Evolutionary conservation across 2,888 invertebrate species (phyloP).

Genomic region (Apodemia duryi): DNA sequence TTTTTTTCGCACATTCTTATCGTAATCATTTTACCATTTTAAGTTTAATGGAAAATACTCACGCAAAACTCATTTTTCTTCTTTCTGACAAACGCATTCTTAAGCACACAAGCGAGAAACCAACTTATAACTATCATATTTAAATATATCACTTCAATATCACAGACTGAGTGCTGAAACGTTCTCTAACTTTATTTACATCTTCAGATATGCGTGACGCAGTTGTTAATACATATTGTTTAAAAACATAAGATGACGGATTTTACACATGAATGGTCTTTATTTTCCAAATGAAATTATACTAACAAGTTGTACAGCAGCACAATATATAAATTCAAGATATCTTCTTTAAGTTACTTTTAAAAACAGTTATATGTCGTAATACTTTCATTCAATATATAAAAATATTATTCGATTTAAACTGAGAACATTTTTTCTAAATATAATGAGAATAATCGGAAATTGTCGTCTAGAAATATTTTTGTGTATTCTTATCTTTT

Average conservation of each 20-base stretch:
- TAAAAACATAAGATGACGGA: background rate
- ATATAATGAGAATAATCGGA: too few species aligned
- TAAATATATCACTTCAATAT: slow-evolving; percentile 52
- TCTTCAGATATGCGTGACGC: slow-evolving; percentile 14
- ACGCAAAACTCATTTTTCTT: slow-evolving; percentile 29
- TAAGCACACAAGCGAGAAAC: slow-evolving; percentile 45
- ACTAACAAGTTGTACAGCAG: background rate
- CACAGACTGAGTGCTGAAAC: slow-evolving; percentile 40
- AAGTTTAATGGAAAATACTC: background rate
- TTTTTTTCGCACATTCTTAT: too few species aligned
- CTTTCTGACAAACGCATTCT: slow-evolving; percentile 42
- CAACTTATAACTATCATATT: slow-evolving; percentile 67
- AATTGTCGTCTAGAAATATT: too few species aligned
- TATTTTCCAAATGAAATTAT: background rate
- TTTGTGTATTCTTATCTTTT: too few species aligned
- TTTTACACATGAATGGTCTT: background rate
- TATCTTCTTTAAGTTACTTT: background rate
- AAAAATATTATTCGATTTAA: too few species aligned
- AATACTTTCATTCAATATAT: too few species aligned
- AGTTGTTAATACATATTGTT: slow-evolving; percentile 1
- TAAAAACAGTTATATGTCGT: background rate
- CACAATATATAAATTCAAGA: background rate
- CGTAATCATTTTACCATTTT: background rate
- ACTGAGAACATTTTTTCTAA: too few species aligned
- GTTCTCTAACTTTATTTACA: slow-evolving; percentile 16